Evolutionary conservation across 2,113 vertebrate genomes (phyloP).

Genomic region (western clawed frog (Xenopus tropicalis)): UCB_Xtro_10.0 CM004443.2:154688501-154689000

Average conservation of each 20-base stretch:
- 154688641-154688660: slow-evolving; percentile 66
- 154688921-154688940: not conserved
- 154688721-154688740: slow-evolving; percentile 60
- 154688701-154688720: slow-evolving; percentile 55
- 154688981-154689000: too few species aligned
- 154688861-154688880: not conserved
- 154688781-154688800: slow-evolving; percentile 42
- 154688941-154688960: too few species aligned
- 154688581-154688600: slow-evolving; percentile 63
- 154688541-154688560: slow-evolving; percentile 30
- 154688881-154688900: not conserved
- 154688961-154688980: too few species aligned
- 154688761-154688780: slow-evolving; percentile 4
- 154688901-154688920: too few species aligned
- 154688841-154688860: not conserved
- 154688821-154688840: not conserved
- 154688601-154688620: slow-evolving; percentile 52
- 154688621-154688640: slow-evolving; percentile 71
- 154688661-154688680: slow-evolving; percentile 68
- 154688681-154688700: slow-evolving; percentile 64
- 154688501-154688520: slow-evolving; percentile 8
- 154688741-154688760: slow-evolving; percentile 36
- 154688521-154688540: slow-evolving; percentile 22
- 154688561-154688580: slow-evolving; percentile 53
- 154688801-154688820: slow-evolving; percentile 26